Conservation (phyloP, 2,113 vertebrate species). For the Colius striatus region DNA sequence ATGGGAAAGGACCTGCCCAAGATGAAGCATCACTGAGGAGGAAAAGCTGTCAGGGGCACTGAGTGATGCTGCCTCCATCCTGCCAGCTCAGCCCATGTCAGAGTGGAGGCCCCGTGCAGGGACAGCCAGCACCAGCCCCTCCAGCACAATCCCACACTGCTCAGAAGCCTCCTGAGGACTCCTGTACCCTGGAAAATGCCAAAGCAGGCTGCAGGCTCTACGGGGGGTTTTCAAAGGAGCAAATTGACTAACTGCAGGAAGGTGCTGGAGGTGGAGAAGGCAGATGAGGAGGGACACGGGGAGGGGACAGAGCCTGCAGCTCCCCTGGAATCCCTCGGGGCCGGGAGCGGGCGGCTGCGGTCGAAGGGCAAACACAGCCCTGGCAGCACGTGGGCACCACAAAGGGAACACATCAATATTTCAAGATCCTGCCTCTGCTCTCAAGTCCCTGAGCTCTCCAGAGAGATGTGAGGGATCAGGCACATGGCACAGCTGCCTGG, state of each 20-base stretch:
- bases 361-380: not conserved
- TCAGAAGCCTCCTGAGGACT: constrained; percentile 3
- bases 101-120: rapidly evolving
- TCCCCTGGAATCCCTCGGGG: not conserved
- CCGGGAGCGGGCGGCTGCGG: rapidly evolving
- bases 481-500: rapidly evolving
- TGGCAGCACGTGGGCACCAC: not conserved
- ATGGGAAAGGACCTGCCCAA: not conserved
- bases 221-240: constrained; percentile 35
- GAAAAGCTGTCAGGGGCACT: not conserved
- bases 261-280: not conserved
- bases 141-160: not conserved
- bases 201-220: not conserved
- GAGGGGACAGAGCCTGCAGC: rapidly evolving
- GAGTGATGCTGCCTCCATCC: rapidly evolving
- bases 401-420: not conserved
- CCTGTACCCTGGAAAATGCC: constrained; percentile 27
- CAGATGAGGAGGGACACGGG: not conserved
- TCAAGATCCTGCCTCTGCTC: not conserved
- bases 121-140: not conserved
- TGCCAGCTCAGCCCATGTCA: not conserved
- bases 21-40: not conserved
- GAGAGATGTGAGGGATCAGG: not conserved
- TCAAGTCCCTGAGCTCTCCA: not conserved
- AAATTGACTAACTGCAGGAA: constrained; percentile 43